Evolutionary conservation across 2,888 invertebrate species (phyloP).

Genomic region (Taenaris catops): DNA sequence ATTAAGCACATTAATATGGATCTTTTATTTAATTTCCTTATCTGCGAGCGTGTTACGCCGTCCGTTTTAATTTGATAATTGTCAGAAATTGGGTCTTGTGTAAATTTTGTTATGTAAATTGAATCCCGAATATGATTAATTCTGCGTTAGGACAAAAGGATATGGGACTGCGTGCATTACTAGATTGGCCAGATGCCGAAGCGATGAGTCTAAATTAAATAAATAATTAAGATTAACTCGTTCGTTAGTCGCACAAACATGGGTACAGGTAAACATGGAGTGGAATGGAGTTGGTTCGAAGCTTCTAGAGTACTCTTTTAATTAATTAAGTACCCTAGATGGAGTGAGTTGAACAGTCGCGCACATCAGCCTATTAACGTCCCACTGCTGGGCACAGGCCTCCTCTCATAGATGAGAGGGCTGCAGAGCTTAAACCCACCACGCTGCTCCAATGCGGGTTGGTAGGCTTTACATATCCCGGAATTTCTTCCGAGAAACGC

Average conservation of each 20-base stretch:
- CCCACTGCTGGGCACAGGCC: no score
- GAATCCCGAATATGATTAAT: constrained; percentile 56
- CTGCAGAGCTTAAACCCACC: no score
- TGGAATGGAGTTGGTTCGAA: constrained; percentile 36
- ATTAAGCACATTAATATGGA: constrained; percentile 69
- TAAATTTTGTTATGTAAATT: constrained; percentile 61
- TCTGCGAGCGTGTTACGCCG: constrained; percentile 40
- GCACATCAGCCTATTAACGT: no score
- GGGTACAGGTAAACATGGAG: constrained; percentile 55
- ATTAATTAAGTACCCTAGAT: constrained; percentile 64
- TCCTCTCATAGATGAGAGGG: no score
- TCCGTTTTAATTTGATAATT: constrained; percentile 69
- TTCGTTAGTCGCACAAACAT: constrained; percentile 66
- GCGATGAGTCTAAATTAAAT: constrained; percentile 31
- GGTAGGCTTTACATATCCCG: no score
- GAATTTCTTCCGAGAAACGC: no score
- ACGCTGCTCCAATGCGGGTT: no score
- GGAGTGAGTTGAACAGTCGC: constrained; percentile 46
- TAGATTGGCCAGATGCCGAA: constrained; percentile 35
- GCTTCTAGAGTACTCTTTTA: constrained; percentile 60
- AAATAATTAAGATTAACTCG: constrained; percentile 50
- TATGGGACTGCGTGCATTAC: constrained; percentile 33
- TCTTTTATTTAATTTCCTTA: constrained; percentile 67
- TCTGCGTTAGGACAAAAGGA: constrained; percentile 42
- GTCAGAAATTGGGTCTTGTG: constrained; percentile 57